Conservation (phyloP, 1,140 invertebrate species). For the Leptinotarsa defecta region DNA sequence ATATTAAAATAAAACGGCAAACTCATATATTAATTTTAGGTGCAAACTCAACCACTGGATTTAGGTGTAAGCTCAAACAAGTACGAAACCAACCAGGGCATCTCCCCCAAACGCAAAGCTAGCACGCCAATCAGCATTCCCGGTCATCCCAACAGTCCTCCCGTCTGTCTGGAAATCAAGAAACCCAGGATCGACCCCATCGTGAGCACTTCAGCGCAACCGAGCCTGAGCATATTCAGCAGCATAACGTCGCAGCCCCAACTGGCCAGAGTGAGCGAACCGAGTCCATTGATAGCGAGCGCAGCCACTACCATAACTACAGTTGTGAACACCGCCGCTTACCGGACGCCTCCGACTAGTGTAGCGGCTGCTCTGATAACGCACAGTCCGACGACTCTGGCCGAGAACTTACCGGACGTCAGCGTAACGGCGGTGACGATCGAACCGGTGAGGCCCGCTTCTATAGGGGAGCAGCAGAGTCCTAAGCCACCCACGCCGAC, state of each 20-base stretch:
- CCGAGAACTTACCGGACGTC: conserved; percentile 49
- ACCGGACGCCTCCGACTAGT: conserved; percentile 54
- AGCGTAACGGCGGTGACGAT: conserved; percentile 57
- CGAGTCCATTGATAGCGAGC: conserved; percentile 71
- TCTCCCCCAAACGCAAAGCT: conserved; percentile 65
- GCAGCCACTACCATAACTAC: conserved; percentile 75
- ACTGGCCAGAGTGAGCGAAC: conserved; percentile 67
- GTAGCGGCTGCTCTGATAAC: conserved; percentile 13
- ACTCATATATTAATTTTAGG: conserved; percentile 47
- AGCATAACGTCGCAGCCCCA: conserved; percentile 53
- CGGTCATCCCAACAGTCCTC: conserved; percentile 41
- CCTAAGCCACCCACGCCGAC: conserved; percentile 35
- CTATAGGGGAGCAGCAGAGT: conserved; percentile 50
- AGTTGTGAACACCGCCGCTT: conserved; percentile 66
- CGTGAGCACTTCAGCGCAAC: conserved; percentile 48
- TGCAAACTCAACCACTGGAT: conserved; percentile 75
- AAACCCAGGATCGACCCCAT: conserved; percentile 57
- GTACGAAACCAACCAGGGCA: conserved; percentile 57
- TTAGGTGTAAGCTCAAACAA: conserved; percentile 66
- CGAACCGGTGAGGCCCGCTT: conserved; percentile 64
- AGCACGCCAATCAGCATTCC: conserved; percentile 52
- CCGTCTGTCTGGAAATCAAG: conserved; percentile 62
- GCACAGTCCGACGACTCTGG: conserved; percentile 31
- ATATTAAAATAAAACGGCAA: not conserved
- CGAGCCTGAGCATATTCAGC: conserved; percentile 38